Base-by-base conservation (phyloP, 2,113 vertebrate species). In the Papio anubis region DNA sequence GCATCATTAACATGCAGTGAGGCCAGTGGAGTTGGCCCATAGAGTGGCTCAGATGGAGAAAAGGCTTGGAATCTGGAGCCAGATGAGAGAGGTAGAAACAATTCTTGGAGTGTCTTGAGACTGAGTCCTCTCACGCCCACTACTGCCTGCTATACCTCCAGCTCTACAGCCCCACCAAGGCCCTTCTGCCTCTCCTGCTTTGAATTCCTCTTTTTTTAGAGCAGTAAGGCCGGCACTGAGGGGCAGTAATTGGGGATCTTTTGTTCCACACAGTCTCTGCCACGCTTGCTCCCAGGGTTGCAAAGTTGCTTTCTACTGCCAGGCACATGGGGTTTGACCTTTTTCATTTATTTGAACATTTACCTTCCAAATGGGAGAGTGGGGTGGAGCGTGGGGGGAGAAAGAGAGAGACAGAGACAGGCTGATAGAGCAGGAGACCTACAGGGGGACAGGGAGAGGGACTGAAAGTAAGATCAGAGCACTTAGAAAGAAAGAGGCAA, bases 341-440 rank as follows among this genome's bases (percentile, higher is more conserved):
- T 98, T 97, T 92, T 81, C 83, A 89, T 68, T 79, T 97, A 52
- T 57, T 95, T 93, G 73, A 97, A 97, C 23, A 32, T 95, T 90
- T 97, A 70, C 38, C 75, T 90, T 96, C 75, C 97, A 96, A 97
- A 90, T 78, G 50, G 59, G 52, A 76, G 90, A 81, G 6, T 59
- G 2, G 25, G 48, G 20, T 38, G 38, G 20, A 87, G 32, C 2
- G 35, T 38, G 35, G 17, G 1, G 40, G 10, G 30, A 4, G 11
- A 1, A 35, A 13, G 61, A 3, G 55, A 2, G 82, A 38, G 21
- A 8, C 14, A 87, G 59, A 70, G 90, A 81, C 12, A 12, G 40
- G 52, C 30, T 78, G 57, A 80, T 12, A 48, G 61, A 79, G 70
- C 45, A 30, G 50, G 59, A 97, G 10, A 76, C 21, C 72, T 95